Conservation (phyloP, 2,888 invertebrate species). For the Ramazzottius varieornatus region DNA sequence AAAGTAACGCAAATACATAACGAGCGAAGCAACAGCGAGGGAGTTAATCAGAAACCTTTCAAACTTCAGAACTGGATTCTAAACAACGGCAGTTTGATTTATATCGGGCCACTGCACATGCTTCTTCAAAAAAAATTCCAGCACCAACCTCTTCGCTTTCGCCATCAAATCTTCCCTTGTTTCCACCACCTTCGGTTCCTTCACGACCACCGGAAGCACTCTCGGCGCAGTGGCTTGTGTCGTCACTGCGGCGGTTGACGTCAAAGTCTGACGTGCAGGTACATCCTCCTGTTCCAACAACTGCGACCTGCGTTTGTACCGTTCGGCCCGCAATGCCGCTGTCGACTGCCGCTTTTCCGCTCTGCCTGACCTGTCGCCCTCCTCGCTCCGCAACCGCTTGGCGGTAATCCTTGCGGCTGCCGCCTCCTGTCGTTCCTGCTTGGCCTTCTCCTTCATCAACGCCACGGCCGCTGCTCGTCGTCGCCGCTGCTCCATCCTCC, state of each 20-base stretch:
- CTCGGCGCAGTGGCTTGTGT: not conserved
- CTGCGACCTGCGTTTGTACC: not conserved
- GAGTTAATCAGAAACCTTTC: no score
- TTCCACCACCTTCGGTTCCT: not conserved
- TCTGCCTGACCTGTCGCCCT: not conserved
- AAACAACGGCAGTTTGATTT: no score
- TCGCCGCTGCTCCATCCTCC: not conserved
- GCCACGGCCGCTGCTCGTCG: not conserved
- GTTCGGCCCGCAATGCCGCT: not conserved
- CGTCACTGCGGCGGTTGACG: no score
- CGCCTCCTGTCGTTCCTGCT: slow-evolving; percentile 1
- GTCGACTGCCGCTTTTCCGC: not conserved
- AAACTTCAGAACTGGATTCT: no score
- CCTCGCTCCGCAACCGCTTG: not conserved
- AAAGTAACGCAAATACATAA: no score
- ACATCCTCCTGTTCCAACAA: not conserved
- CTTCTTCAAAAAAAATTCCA: not conserved
- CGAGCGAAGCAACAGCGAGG: no score
- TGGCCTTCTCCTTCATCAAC: not conserved
- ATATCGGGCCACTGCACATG: not conserved
- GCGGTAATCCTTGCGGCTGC: not conserved
- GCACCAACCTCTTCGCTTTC: not conserved
- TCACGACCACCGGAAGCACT: not conserved
- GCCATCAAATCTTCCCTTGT: not conserved
- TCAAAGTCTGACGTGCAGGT: no score